Evolutionary conservation across 2,797 vertebrate species (phyloP), one percentile per base, ranked within the genome.

Genomic region (Scarus forsteni): DNA sequence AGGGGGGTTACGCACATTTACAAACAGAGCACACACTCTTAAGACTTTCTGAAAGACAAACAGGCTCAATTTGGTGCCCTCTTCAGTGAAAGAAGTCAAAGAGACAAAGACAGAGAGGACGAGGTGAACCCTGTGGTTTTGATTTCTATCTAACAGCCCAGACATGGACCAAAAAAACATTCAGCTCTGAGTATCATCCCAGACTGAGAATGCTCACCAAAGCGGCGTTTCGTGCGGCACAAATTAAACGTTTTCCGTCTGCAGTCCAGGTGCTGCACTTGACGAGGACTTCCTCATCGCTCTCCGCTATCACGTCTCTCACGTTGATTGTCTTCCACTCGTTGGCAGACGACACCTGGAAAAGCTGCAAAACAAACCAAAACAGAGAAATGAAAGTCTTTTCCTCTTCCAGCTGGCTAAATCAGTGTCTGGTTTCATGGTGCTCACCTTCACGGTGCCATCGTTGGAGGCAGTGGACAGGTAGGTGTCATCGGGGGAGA

Each of bases 221-320:
- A 66, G 95, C 94, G 1, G 90, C 93, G 36, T 96, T 97, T 81
- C 92, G 96, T 51, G 95, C 96, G 3, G 94, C 96, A 66, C 94
- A 96, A 66, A 97, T 91, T 80, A 99, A 75, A n/a, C 60, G 81
- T 36, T 89, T 79, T 65, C 96, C 90, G 19, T 97, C 95, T 3
- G 92, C 85, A 0, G 95, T 96, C 98, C 98, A 99, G 4, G 95
- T 96, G 84, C 96, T 98, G 85, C 97, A 99, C 66, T 96, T 97
- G 67, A 98, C 95, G 3, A 94, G 84, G 52, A 96, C 93, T 0
- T 96, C 95, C 39, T 96, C 95, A 0, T 95, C 94, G 34, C 90
- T 88, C 36, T 92, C 96, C 40, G 74, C 75, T 68, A 97, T 95
- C 85, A 89, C 77, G 14, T 80, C 68, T 59, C 82, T 92, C 79